These are phyloP conservation scores for Allolobophora icterica DNA, from an alignment of 2,888 invertebrate genomes.

Conservation along the genomic window DNA sequence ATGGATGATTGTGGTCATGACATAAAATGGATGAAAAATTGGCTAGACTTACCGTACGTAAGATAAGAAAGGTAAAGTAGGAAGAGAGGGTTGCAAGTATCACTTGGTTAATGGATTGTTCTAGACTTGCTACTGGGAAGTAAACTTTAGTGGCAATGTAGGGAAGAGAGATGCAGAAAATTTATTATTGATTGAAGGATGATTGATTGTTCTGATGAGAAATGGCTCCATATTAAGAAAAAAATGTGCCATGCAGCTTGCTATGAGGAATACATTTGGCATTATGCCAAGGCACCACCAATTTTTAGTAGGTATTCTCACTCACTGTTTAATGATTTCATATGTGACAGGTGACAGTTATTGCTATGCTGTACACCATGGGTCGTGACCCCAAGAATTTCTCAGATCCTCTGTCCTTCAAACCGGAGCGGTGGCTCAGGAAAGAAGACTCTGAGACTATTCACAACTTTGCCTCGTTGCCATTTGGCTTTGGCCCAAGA, in stretches of 20 bases:
- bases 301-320: not conserved
- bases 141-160: too few species aligned
- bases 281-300: not conserved
- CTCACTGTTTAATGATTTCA: not conserved
- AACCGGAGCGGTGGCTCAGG: conserved; percentile 53
- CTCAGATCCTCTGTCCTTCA: conserved; percentile 47
- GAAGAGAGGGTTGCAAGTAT: too few species aligned
- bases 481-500: conserved; percentile 54
- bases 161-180: too few species aligned
- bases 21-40: too few species aligned
- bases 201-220: not conserved
- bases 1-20: too few species aligned
- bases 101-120: too few species aligned
- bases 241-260: not conserved
- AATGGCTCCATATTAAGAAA: not conserved
- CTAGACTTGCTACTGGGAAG: too few species aligned
- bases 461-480: conserved; percentile 50
- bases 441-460: conserved; percentile 35
- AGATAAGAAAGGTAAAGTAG: too few species aligned
- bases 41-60: too few species aligned
- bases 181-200: not conserved
- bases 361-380: conserved; percentile 21
- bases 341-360: conserved; percentile 37
- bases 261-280: not conserved
- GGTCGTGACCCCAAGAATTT: conserved; percentile 43